phyloP scores from a whole-genome alignment of 1,140 invertebrate genomes.

The Eupristina koningsbergeri region DNA sequence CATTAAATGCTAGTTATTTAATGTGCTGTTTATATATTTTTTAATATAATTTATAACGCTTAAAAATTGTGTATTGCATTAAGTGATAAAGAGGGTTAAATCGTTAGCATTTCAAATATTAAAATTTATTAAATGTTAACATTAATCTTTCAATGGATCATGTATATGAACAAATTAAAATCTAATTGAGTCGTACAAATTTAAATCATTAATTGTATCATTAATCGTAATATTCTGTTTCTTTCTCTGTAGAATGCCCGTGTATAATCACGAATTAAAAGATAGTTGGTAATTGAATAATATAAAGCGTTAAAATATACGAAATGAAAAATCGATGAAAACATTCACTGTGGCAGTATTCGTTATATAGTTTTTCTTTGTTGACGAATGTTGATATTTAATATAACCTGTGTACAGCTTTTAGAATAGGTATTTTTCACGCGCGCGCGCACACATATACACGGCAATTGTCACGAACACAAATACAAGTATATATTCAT shows the following conservation, averaged over 20 bases:
- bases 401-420: constrained; percentile 13
- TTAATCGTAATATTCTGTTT: constrained; percentile 29
- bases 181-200: neutral
- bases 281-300: constrained; percentile 1
- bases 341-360: neutral
- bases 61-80: neutral
- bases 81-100: constrained; percentile 22
- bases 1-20: no score
- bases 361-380: neutral
- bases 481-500: no score
- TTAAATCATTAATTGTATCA: constrained; percentile 8
- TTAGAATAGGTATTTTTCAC: constrained; percentile 22
- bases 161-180: neutral
- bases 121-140: neutral
- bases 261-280: neutral
- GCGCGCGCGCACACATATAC: neutral
- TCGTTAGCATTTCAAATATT: constrained; percentile 10
- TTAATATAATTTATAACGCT: neutral
- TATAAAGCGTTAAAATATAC: neutral
- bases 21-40: neutral
- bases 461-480: no score
- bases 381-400: constrained; percentile 20
- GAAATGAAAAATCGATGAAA: neutral
- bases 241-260: neutral
- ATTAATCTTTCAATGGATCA: constrained; percentile 7